These are phyloP conservation scores for Polypedilum pembai DNA, from an alignment of 1,140 invertebrate species.

Conservation along the genomic window DNA sequence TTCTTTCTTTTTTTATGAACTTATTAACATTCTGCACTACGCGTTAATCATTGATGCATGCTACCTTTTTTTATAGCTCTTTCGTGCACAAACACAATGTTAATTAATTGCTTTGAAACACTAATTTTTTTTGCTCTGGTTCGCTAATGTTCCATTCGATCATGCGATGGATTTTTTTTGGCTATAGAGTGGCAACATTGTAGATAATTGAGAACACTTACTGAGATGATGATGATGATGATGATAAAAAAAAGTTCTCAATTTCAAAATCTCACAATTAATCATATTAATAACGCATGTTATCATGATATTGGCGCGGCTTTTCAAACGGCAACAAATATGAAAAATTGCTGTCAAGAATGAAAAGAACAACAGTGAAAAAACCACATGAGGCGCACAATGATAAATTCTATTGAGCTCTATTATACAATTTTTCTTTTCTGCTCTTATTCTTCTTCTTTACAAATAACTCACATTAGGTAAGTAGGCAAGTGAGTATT, in stretches of 20 bases:
- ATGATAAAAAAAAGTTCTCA: background rate
- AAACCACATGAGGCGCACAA: background rate
- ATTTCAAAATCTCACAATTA: slow-evolving; percentile 4
- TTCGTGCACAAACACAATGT: too few relatives aligned
- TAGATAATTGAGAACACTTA: too few relatives aligned
- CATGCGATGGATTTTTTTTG: too few relatives aligned
- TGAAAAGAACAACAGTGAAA: background rate
- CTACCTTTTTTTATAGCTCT: too few relatives aligned
- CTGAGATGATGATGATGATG: too few relatives aligned
- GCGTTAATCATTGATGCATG: too few relatives aligned
- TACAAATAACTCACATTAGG: background rate
- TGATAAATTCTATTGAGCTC: background rate
- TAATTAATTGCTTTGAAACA: too few relatives aligned
- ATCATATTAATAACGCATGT: background rate
- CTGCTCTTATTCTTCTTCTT: background rate
- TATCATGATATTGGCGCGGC: background rate
- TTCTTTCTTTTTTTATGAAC: background rate
- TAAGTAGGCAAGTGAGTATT: background rate
- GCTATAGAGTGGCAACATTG: too few relatives aligned
- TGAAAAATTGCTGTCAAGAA: slow-evolving; percentile 7
- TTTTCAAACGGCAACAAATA: background rate
- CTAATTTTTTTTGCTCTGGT: too few relatives aligned
- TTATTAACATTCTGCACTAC: background rate
- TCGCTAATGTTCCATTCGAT: too few relatives aligned
- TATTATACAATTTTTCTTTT: background rate